Percentiles rank a stretch among this genome's conserved stretches.
phyloP scores from a whole-genome alignment of 2,113 vertebrate species.

The Malurus melanocephalus region DNA sequence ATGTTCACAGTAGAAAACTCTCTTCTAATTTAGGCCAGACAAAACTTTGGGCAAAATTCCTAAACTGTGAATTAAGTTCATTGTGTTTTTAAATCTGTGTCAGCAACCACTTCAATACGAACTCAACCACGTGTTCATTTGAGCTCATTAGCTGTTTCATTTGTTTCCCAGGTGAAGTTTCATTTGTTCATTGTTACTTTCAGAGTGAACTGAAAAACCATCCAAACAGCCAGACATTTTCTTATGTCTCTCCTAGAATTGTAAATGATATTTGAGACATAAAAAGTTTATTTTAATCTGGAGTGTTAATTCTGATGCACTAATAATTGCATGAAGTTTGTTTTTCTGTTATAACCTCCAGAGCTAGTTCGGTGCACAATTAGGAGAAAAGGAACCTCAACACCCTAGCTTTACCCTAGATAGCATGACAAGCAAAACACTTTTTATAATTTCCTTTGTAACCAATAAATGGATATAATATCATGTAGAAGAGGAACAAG shows the following conservation, averaged over 20 bases:
- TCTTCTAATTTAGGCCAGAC: neutral
- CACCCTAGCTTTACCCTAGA: neutral
- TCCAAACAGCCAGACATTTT: neutral
- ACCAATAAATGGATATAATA: neutral
- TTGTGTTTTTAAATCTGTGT: neutral
- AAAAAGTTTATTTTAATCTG: slow-evolving; percentile 19
- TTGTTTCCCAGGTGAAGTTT: neutral
- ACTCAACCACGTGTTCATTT: neutral
- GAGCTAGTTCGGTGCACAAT: neutral
- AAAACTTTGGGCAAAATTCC: neutral
- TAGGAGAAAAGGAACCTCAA: neutral
- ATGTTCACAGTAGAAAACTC: neutral
- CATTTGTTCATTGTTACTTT: neutral
- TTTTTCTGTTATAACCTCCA: neutral
- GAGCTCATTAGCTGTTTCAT: rapidly evolving
- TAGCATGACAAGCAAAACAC: neutral
- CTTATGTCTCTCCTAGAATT: neutral
- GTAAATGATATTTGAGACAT: neutral
- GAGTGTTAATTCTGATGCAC: neutral
- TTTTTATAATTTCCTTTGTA: neutral
- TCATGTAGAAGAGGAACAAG: neutral
- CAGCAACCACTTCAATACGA: rapidly evolving
- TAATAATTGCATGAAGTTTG: neutral
- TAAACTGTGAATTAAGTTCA: neutral
- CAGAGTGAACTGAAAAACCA: neutral